phyloP scores from a whole-genome alignment of 1,140 invertebrate genomes.

The Lanistes nyassanus region DNA sequence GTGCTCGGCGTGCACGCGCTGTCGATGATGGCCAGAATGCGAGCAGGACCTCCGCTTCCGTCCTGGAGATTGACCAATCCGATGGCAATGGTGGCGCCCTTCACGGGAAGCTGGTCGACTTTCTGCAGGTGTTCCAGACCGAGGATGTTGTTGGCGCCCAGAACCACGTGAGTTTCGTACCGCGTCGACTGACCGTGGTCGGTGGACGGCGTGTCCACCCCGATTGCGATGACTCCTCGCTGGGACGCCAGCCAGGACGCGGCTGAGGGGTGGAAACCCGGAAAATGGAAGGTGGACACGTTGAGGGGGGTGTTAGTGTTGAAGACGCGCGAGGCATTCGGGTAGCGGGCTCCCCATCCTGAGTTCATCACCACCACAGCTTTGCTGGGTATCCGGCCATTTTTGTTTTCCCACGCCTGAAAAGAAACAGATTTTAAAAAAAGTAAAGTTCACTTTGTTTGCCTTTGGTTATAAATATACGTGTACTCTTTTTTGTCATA shows the following conservation, averaged over 20 bases:
- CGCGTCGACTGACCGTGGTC: constrained; percentile 49
- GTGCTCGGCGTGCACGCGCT: too few species aligned
- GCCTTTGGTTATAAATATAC: constrained; percentile 10
- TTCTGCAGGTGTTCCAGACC: constrained; percentile 46
- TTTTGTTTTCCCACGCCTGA: constrained; percentile 41
- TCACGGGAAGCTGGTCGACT: constrained; percentile 36
- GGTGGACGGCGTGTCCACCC: constrained; percentile 46
- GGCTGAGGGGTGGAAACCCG: constrained; percentile 44
- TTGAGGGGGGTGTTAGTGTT: constrained; percentile 27
- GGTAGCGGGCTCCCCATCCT: constrained; percentile 48
- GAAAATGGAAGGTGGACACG: constrained; percentile 45
- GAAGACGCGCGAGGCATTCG: constrained; percentile 44
- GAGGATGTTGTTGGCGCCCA: constrained; percentile 35
- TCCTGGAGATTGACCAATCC: constrained; percentile 40
- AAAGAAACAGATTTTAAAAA: too few species aligned
- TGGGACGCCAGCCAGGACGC: constrained; percentile 44
- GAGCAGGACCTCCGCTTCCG: constrained; percentile 46
- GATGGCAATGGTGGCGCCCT: constrained; percentile 40
- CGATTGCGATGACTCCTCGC: constrained; percentile 39
- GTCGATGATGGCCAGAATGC: constrained; percentile 38
- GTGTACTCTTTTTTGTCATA: background rate
- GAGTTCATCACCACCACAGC: constrained; percentile 53
- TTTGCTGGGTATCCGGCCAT: constrained; percentile 44
- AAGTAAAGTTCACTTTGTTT: constrained; percentile 19
- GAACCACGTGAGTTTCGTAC: constrained; percentile 43